Conservation (phyloP, 2,888 invertebrate genomes). For the Acronicta leporina region DNA sequence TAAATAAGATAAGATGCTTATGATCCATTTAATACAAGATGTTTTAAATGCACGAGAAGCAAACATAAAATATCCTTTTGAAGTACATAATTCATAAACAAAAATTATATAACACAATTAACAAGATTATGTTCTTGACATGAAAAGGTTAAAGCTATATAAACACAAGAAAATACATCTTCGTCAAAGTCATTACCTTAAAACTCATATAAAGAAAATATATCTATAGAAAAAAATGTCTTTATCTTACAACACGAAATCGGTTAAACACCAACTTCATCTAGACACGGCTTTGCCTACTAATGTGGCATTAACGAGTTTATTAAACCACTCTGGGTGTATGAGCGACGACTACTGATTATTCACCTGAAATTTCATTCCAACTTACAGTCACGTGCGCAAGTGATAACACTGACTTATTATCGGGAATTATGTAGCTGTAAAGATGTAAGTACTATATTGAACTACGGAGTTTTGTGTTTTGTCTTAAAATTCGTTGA, state of each 20-base stretch:
- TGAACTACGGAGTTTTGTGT: slow-evolving; percentile 15
- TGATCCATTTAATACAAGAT: too few species aligned
- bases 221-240: slow-evolving; percentile 27
- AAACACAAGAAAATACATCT: neutral
- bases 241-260: slow-evolving; percentile 29
- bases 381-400: slow-evolving; percentile 35
- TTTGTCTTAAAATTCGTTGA: neutral
- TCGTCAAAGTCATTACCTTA: neutral
- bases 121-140: too few species aligned
- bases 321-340: slow-evolving; percentile 41
- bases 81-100: too few species aligned
- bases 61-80: too few species aligned
- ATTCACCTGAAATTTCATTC: slow-evolving; percentile 53
- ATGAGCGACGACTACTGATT: slow-evolving; percentile 49
- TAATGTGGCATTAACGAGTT: slow-evolving; percentile 48
- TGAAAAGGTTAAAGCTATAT: too few species aligned
- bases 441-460: slow-evolving; percentile 28
- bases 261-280: slow-evolving; percentile 35
- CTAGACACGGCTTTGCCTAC: slow-evolving; percentile 30
- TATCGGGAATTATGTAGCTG: slow-evolving; percentile 33
- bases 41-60: too few species aligned
- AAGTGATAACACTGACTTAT: slow-evolving; percentile 47
- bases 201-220: slow-evolving; percentile 10
- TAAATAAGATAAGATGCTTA: too few species aligned
- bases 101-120: too few species aligned